Percentiles rank a stretch among this genome's conserved stretches.
phyloP scores from a whole-genome alignment of 2,113 vertebrate species.

The Pangasianodon gigas region DNA sequence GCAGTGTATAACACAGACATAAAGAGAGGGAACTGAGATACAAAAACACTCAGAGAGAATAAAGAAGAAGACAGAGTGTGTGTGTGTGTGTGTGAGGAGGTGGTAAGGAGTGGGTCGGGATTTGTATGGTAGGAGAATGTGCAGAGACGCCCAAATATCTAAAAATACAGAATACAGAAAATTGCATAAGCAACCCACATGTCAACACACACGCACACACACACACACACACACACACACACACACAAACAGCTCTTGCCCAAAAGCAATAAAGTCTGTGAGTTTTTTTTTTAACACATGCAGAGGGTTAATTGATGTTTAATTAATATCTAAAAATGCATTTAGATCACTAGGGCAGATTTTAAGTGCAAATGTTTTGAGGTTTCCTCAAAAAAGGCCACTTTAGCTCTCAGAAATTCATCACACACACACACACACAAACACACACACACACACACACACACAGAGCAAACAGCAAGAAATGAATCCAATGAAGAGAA shows the following conservation, averaged over 20 bases:
- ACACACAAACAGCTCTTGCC: neutral
- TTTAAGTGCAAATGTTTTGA: neutral
- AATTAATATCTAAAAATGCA: neutral
- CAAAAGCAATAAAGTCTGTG: neutral
- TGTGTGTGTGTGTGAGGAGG: neutral
- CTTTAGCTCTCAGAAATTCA: neutral
- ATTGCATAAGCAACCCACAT: slow-evolving; percentile 41
- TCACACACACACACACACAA: neutral
- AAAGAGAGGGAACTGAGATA: neutral
- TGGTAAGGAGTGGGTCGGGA: slow-evolving; percentile 16
- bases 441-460: neutral
- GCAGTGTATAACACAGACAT: neutral
- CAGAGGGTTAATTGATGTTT: neutral
- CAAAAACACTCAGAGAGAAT: neutral
- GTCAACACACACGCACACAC: slow-evolving; percentile 12
- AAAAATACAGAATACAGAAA: slow-evolving; percentile 24
- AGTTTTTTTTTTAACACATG: slow-evolving; percentile 12
- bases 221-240: slow-evolving; percentile 23
- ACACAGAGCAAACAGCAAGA: neutral
- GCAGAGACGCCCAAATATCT: slow-evolving; percentile 27
- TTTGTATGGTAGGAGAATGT: slow-evolving; percentile 14
- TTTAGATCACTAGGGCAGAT: neutral
- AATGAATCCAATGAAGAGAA: neutral
- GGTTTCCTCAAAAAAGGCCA: neutral
- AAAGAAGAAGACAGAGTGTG: neutral